Conservation (phyloP, 1,140 invertebrate species). For the Camponotus floridanus region DNA sequence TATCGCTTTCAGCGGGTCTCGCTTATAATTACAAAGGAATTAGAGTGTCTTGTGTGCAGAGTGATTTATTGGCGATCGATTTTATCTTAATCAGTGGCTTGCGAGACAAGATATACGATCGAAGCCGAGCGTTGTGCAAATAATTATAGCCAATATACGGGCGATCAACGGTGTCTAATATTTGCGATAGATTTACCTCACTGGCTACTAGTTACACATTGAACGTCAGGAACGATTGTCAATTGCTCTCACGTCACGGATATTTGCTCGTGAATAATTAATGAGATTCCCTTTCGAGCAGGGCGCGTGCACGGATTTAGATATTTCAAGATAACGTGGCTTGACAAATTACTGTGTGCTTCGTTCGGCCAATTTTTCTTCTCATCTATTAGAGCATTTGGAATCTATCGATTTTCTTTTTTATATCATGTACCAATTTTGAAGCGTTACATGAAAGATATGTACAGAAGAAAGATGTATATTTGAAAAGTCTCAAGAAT, state of each 20-base stretch:
- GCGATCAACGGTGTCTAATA: slow-evolving; percentile 67
- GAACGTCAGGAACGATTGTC: slow-evolving; percentile 72
- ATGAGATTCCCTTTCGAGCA: slow-evolving; percentile 68
- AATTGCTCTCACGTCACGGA: slow-evolving; percentile 72
- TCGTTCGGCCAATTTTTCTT: slow-evolving; percentile 26
- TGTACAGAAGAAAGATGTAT: too few species aligned
- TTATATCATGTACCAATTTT: background rate
- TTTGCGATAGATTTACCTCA: slow-evolving; percentile 67
- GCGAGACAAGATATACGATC: slow-evolving; percentile 43
- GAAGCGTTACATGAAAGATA: background rate
- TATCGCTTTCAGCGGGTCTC: background rate
- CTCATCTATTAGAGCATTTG: background rate
- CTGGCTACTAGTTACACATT: slow-evolving; percentile 58
- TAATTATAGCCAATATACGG: slow-evolving; percentile 61
- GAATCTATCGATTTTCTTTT: background rate
- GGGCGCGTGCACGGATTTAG: slow-evolving; percentile 66
- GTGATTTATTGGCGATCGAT: slow-evolving; percentile 24
- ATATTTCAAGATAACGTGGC: slow-evolving; percentile 67
- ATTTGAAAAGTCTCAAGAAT: too few species aligned
- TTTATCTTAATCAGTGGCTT: slow-evolving; percentile 42
- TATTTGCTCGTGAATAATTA: slow-evolving; percentile 79
- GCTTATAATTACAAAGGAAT: background rate
- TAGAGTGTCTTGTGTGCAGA: background rate
- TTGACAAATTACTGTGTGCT: slow-evolving; percentile 36
- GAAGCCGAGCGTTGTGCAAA: slow-evolving; percentile 41